Evolutionary conservation across 2,888 invertebrate genomes (phyloP), one percentile per base, ranked within the genome.

Genomic region (Oegoconia quadripuncta): DNA sequence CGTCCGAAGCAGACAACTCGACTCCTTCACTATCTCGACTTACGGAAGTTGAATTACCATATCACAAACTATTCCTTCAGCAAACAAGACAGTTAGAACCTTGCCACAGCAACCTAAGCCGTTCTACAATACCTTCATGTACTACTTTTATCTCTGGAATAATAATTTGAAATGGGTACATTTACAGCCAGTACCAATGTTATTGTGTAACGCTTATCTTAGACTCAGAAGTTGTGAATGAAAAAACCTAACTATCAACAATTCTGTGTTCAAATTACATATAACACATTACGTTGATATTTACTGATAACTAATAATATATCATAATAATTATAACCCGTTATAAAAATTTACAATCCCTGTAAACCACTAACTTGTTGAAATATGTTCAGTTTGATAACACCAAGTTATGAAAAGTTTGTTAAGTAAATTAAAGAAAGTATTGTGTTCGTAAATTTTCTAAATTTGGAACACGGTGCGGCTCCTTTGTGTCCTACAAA

Each of bases 21-120:
- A 61, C 77, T 78, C 73, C 66, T 47, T 45, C 61, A 50, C 64
- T 72, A 74, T 73, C 67, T 66, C 46, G 50, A 53, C 59, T 58
- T 56, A 61, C 74, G 79, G 79, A 81, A 78, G 80, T 80, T 74
- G 74, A 59, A 74, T 74, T 68, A 75, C 66, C 63, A 52, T 75
- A 74, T 76, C 73, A n/a, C n/a, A 59, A 70, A 68, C 58, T 71
- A 73, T 79, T 71, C 71, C 71, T 74, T 70, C 50, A 55, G 44
- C 66, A 74, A 74, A 77, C 75, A 73, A 54, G 50, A 23, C 17
- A 27, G 50, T 47, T 59, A 51, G 53, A 59, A 54, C 67, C 48
- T 64, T 69, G 68, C 71, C 69, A 52, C 46, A 62, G 40, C 57
- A 37, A 54, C 34, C 32, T 42, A 31, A 30, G 34, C 41, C 29